Conservation (phyloP, 2,797 vertebrate genomes). For the Sternotherus odoratus region DNA sequence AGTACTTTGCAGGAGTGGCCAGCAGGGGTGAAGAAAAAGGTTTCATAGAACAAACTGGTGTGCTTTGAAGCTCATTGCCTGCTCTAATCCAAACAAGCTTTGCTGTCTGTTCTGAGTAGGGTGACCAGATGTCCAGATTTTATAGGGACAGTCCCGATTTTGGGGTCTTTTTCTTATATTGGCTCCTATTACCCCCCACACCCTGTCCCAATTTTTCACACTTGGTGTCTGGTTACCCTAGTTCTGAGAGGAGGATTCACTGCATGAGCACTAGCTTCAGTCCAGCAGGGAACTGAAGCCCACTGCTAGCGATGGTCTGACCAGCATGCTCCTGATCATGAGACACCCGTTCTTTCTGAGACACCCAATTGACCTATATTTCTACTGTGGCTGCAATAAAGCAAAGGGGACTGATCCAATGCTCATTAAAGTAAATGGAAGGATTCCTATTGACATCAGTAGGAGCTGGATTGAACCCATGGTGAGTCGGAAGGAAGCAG, state of each 20-base stretch:
- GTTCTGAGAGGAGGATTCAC: background rate
- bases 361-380: background rate
- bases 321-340: background rate
- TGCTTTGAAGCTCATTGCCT: background rate
- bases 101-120: too few species aligned
- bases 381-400: background rate
- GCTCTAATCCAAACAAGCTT: background rate
- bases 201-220: too few species aligned
- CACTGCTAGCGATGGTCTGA: rapidly evolving
- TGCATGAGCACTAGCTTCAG: background rate
- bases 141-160: too few species aligned
- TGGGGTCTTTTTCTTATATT: too few species aligned
- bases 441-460: rapidly evolving
- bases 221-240: too few species aligned
- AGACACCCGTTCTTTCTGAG: background rate
- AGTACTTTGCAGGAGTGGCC: rapidly evolving
- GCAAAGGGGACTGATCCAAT: background rate
- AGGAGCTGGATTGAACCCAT: background rate
- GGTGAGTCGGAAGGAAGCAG: background rate
- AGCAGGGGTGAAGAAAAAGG: background rate
- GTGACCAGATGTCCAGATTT: too few species aligned
- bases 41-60: rapidly evolving
- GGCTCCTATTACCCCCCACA: too few species aligned
- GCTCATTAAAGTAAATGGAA: background rate
- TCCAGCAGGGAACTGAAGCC: background rate